phyloP scores from a whole-genome alignment of 1,140 invertebrate genomes.

The Drosophila paulistorum region DNA sequence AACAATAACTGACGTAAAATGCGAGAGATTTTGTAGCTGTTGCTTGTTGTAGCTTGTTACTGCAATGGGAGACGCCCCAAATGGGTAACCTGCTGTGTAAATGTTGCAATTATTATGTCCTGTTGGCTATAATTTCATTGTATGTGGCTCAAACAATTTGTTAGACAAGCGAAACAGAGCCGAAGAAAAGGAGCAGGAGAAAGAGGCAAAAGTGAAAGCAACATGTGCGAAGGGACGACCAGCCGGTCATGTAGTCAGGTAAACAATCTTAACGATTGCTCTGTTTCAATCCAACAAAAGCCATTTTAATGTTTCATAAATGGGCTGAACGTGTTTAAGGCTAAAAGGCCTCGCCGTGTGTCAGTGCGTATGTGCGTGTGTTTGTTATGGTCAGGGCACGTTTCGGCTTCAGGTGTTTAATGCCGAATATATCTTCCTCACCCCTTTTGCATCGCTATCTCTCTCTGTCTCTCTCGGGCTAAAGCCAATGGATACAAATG shows the following conservation, averaged over 20 bases:
- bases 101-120: conserved; percentile 38
- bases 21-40: conserved; percentile 13
- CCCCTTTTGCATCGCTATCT: neutral
- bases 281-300: conserved; percentile 47
- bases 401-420: conserved; percentile 33
- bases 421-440: conserved; percentile 5
- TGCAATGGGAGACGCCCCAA: conserved; percentile 34
- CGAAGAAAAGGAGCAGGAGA: neutral
- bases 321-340: conserved; percentile 63
- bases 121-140: conserved; percentile 55
- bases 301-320: conserved; percentile 61
- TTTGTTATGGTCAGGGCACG: conserved; percentile 29
- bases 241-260: neutral
- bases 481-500: neutral
- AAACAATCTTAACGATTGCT: neutral
- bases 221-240: conserved; percentile 11
- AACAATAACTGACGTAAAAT: conserved; percentile 27
- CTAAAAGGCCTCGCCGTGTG: neutral
- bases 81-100: conserved; percentile 26
- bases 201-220: neutral
- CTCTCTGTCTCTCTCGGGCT: neutral
- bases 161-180: conserved; percentile 33
- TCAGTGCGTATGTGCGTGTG: conserved; percentile 18
- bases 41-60: conserved; percentile 12
- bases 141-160: conserved; percentile 47